phyloP scores from a whole-genome alignment of 2,797 vertebrate species.

The Anabacerthia variegaticeps region DNA sequence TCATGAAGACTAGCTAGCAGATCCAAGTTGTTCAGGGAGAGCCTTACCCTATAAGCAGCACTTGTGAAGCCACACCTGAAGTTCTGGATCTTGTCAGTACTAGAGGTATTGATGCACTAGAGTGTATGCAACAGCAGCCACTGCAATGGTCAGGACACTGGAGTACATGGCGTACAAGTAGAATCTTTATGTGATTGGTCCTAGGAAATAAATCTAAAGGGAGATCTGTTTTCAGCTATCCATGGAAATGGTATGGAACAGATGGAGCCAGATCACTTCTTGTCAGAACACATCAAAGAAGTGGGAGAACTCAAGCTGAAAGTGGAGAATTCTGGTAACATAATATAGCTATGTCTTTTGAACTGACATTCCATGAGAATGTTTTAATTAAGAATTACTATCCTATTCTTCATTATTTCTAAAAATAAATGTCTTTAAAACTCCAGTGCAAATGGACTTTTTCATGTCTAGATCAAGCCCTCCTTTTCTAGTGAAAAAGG shows the following conservation, averaged over 20 bases:
- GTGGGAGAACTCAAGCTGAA: neutral
- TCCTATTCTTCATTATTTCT: neutral
- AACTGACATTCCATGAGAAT: neutral
- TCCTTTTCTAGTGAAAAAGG: neutral
- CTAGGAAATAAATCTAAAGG: neutral
- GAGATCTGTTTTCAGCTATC: neutral
- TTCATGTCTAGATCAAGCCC: neutral
- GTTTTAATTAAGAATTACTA: neutral
- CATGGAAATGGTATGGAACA: neutral
- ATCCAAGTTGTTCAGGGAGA: neutral
- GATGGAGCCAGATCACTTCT: neutral
- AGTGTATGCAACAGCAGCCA: neutral
- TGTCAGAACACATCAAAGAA: neutral
- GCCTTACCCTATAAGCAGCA: neutral
- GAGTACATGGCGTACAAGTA: neutral
- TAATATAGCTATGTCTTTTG: neutral
- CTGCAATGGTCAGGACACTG: neutral
- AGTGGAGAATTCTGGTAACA: neutral
- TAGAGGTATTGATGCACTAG: neutral
- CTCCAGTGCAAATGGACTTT: neutral
- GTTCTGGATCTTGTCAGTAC: neutral
- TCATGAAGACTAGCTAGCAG: neutral
- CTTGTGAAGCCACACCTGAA: neutral
- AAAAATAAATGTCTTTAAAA: neutral
- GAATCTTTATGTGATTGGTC: neutral